These are phyloP conservation scores for Carettochelys insculpta DNA, from an alignment of 2,113 vertebrate genomes.

Conservation along the genomic window DNA sequence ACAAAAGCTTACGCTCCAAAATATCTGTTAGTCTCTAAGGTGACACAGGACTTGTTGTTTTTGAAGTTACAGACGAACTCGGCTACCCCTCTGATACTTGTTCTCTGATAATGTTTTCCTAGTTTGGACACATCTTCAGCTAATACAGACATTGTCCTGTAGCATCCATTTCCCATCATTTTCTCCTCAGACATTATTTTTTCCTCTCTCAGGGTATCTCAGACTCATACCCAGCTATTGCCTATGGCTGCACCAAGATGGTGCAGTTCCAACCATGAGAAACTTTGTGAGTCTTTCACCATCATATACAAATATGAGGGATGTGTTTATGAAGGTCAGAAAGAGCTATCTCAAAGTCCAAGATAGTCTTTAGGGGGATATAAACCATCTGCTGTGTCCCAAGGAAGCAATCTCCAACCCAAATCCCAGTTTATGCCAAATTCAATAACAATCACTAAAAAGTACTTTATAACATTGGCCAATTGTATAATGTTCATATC, in stretches of 20 bases:
- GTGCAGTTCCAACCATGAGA: conserved; percentile 26
- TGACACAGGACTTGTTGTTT: too few species aligned
- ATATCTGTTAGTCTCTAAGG: too few species aligned
- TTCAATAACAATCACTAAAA: conserved; percentile 29
- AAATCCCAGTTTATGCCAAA: conserved; percentile 39
- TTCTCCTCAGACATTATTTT: conserved; percentile 17
- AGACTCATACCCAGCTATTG: conserved; percentile 57
- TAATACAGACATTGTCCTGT: not conserved
- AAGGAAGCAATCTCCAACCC: not conserved
- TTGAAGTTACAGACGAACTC: too few species aligned
- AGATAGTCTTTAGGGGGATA: conserved; percentile 62
- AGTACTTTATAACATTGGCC: conserved; percentile 39
- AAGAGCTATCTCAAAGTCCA: conserved; percentile 34
- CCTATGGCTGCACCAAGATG: conserved; percentile 35
- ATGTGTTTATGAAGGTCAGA: conserved; percentile 55
- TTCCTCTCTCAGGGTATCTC: conserved; percentile 27
- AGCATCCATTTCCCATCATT: conserved; percentile 42
- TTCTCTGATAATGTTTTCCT: not conserved
- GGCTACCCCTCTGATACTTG: too few species aligned
- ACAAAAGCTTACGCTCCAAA: too few species aligned
- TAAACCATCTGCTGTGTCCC: conserved; percentile 51
- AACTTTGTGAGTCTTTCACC: conserved; percentile 29
- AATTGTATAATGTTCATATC: not conserved
- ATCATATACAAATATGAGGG: conserved; percentile 30
- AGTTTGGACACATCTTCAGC: not conserved